These are phyloP conservation scores for Chondrosia reniformis DNA, from an alignment of 37 sponge, comb jelly and placozoan genomes.

Conservation along the genomic window DNA sequence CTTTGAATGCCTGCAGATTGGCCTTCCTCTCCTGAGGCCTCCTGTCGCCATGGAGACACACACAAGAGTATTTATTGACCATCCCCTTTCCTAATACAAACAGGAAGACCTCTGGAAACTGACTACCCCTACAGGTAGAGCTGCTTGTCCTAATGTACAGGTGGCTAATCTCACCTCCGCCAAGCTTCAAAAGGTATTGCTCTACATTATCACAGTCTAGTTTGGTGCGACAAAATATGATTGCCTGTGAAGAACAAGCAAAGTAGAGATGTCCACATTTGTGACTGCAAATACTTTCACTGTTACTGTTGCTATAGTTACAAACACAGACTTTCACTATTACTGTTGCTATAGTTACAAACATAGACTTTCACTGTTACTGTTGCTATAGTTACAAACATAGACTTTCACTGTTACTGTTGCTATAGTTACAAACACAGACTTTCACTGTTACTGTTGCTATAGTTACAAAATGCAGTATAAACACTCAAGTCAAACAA, in stretches of 20 bases:
- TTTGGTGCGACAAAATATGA: slow-evolving; percentile 96
- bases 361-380: too few relatives aligned
- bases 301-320: too few relatives aligned
- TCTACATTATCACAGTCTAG: slow-evolving; percentile 98
- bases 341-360: too few relatives aligned
- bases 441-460: too few relatives aligned
- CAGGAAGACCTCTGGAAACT: too few relatives aligned
- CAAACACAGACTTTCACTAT: too few relatives aligned
- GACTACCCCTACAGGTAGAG: background rate
- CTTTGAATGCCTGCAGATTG: slow-evolving; percentile 87
- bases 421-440: too few relatives aligned
- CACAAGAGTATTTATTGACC: slow-evolving; percentile 89
- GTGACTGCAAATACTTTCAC: too few relatives aligned
- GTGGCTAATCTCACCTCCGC: slow-evolving; percentile 38
- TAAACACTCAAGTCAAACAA: background rate
- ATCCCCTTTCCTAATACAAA: slow-evolving; percentile 38
- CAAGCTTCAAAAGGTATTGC: slow-evolving; percentile 55
- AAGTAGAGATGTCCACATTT: too few relatives aligned
- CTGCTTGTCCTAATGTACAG: too few relatives aligned
- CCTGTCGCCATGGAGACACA: slow-evolving; percentile 92
- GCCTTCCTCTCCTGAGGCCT: slow-evolving; percentile 76
- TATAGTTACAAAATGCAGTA: background rate
- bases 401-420: too few relatives aligned
- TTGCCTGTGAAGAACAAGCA: slow-evolving; percentile 60
- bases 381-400: too few relatives aligned